Evolutionary conservation across 92 coral and sea anemone genomes (phyloP).

Genomic region (Porites lobata): DNA sequence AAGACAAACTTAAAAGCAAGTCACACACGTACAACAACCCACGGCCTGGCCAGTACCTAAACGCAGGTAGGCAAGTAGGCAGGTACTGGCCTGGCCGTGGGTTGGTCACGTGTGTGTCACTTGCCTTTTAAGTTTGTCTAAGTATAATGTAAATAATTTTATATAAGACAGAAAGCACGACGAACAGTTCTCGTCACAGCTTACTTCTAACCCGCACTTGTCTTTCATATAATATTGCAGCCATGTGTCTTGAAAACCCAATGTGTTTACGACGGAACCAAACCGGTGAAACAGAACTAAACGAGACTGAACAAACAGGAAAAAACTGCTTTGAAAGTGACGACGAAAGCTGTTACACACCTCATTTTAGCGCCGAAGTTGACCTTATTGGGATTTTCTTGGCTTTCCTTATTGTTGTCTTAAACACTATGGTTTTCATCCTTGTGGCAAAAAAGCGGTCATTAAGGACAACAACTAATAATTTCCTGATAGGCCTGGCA

Average conservation of each 20-base stretch:
- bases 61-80: too few relatives aligned
- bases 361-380: constrained; percentile 21
- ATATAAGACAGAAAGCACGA: not conserved
- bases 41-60: too few relatives aligned
- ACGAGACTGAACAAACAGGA: not conserved
- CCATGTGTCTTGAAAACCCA: not conserved
- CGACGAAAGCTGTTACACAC: constrained; percentile 25
- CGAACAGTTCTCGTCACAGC: not conserved
- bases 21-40: too few relatives aligned
- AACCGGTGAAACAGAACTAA: not conserved
- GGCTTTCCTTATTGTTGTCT: constrained; percentile 54
- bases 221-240: not conserved
- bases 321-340: not conserved
- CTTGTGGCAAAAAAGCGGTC: constrained; percentile 55
- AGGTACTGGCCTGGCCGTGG: too few relatives aligned
- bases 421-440: constrained; percentile 50
- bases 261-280: not conserved
- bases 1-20: too few relatives aligned
- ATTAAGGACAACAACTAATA: constrained; percentile 60
- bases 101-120: too few relatives aligned
- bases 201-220: not conserved
- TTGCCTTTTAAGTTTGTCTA: too few relatives aligned
- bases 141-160: too few relatives aligned
- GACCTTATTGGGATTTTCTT: constrained; percentile 50
- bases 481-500: constrained; percentile 63